Evolutionary conservation across 2,888 invertebrate species (phyloP), one percentile per base, ranked within the genome.

Genomic region (Chydorus sphaericus): DNA sequence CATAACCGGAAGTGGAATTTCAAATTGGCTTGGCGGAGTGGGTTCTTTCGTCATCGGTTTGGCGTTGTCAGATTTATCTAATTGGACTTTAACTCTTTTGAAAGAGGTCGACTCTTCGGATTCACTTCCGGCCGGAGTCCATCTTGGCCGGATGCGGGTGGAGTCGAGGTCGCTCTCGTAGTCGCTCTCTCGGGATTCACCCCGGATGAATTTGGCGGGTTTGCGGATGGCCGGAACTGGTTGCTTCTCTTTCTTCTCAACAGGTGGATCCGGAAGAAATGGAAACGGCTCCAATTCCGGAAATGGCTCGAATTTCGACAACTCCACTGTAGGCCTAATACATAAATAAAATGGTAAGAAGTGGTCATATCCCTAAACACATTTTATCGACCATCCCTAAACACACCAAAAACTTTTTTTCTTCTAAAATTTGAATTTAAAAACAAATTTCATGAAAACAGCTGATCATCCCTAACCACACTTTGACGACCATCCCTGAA

Each of bases 211-310:
- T 62, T 77, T 80, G 0, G 73, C 72, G 1, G 80, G 79, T 26
- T 76, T 71, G 1, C 77, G 74, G 3, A 78, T 76, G 29, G 77
- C 74, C 1, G 78, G 74, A 3, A 77, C 76, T 26, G 77, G 75
- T 5, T 77, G 75, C 10, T 48, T 59, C 48, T 61, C 58, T n/a
- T 39, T 52, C n/a, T 58, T 57, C 48, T 58, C 52, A 11, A 60
- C 59, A 29, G 70, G 70, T 29, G 70, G 69, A 23, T 71, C 72
- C 2, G 74, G 68, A 65, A 67, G 70, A 60, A 70, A 75, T 7
- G 75, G 74, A 62, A 75, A 74, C 11, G 73, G 73, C 65, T 75
- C 73, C 54, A 73, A 65, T 62, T 69, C 70, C 57, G 67, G 74
- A 63, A 70, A 72, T 62, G 62, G 69, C 64, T 71, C 71, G 64